phyloP scores from a whole-genome alignment of 2,888 invertebrate species.

The Rhorus exstirpatorius region DNA sequence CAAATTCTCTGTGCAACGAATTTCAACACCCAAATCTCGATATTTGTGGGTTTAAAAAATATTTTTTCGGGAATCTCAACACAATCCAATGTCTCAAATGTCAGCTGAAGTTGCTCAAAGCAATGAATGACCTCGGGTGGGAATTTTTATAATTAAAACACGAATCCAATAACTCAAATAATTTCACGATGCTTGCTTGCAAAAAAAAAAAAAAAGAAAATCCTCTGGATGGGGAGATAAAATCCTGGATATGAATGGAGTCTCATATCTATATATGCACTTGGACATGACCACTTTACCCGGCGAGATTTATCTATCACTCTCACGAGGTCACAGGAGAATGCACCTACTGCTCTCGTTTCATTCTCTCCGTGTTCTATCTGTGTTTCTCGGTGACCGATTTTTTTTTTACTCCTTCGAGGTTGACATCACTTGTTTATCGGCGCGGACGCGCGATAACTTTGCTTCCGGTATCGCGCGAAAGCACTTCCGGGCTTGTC shows the following conservation, averaged over 20 bases:
- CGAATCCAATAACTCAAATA: not conserved
- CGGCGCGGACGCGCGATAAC: slow-evolving; percentile 62
- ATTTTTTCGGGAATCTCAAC: not conserved
- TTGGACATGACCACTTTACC: slow-evolving; percentile 7
- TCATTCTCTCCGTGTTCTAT: slow-evolving; percentile 1
- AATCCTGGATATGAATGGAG: slow-evolving; percentile 20
- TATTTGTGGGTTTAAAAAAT: not conserved
- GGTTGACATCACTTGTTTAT: slow-evolving; percentile 64
- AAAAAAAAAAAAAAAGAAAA: slow-evolving; percentile 16
- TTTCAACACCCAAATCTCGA: not conserved
- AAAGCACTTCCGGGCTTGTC: slow-evolving; percentile 32
- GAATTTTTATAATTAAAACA: not conserved
- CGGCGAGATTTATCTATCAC: not conserved
- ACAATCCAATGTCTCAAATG: not conserved
- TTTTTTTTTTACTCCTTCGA: slow-evolving; percentile 52
- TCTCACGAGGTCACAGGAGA: slow-evolving; percentile 20
- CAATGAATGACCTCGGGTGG: not conserved
- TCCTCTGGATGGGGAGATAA: not conserved
- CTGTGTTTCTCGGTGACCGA: slow-evolving; percentile 48
- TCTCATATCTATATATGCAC: not conserved
- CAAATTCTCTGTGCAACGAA: not conserved
- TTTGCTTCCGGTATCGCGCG: slow-evolving; percentile 58
- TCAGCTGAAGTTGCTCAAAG: not conserved
- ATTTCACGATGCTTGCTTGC: not conserved
- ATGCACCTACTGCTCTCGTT: slow-evolving; percentile 14